A percentile compares a stretch with the other conserved stretches of the same genome.
Conservation (phyloP, 2,888 invertebrate genomes). For the Bimastos eiseni region DNA sequence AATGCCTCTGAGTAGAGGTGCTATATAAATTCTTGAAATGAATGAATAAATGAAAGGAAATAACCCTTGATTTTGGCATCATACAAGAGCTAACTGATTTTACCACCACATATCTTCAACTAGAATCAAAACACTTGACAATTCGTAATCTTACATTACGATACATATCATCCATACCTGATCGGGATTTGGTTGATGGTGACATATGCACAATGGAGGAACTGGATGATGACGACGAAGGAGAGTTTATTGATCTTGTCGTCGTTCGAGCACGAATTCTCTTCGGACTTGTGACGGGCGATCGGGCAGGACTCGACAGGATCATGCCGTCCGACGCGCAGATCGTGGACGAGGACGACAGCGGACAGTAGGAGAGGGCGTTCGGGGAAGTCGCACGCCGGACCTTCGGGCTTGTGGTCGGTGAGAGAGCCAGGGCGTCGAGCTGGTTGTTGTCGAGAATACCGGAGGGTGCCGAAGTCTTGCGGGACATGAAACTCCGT, state of each 20-base stretch:
- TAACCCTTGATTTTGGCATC: too few relatives aligned
- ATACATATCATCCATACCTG: not conserved
- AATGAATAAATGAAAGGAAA: too few relatives aligned
- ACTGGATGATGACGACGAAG: not conserved
- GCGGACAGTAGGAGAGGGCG: constrained; percentile 37
- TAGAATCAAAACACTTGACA: too few relatives aligned
- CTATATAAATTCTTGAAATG: too few relatives aligned
- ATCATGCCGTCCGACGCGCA: constrained; percentile 20
- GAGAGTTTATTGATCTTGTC: not conserved
- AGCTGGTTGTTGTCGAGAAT: constrained; percentile 41
- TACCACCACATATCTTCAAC: too few relatives aligned
- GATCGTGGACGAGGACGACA: constrained; percentile 37
- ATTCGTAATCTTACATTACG: not conserved
- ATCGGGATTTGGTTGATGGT: not conserved
- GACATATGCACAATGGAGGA: not conserved
- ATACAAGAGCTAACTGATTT: too few relatives aligned
- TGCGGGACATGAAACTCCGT: constrained; percentile 40
- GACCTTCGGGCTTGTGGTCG: constrained; percentile 51
- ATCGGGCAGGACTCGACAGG: constrained; percentile 37
- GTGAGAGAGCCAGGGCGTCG: constrained; percentile 54
- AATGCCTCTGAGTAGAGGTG: too few relatives aligned
- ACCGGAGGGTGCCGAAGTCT: constrained; percentile 39
- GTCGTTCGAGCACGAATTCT: not conserved
- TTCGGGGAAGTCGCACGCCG: constrained; percentile 39
- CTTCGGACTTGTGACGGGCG: constrained; percentile 47